Percentiles rank a stretch among this genome's conserved stretches.
Conservation (phyloP, 2,113 vertebrate species). For the Xerus inauris region DNA sequence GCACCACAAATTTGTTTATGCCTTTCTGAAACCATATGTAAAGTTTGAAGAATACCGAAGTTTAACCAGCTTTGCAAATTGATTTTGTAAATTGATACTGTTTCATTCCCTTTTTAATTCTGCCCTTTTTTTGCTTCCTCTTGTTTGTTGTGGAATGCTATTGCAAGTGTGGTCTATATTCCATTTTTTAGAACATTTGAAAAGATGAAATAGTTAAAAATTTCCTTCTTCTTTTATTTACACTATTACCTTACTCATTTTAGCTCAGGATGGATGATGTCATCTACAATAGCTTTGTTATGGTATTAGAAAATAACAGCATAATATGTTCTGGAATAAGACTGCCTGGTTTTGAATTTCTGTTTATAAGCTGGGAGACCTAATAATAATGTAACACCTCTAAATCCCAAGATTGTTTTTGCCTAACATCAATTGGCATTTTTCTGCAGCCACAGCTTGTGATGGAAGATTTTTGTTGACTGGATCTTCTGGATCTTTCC, state of each 20-base stretch:
- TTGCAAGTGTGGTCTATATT: neutral
- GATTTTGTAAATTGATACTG: neutral
- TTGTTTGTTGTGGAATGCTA: neutral
- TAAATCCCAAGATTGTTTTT: neutral
- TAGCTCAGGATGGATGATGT: neutral
- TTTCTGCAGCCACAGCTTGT: slow-evolving; percentile 86
- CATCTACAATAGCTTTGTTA: neutral
- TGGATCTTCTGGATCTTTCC: slow-evolving; percentile 85
- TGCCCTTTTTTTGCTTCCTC: neutral
- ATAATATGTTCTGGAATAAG: neutral
- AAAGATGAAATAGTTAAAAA: neutral
- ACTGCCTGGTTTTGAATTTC: neutral
- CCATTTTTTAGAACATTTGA: neutral
- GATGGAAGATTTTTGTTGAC: slow-evolving; percentile 89
- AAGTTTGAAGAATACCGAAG: neutral
- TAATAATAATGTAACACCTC: neutral
- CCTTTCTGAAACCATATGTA: neutral
- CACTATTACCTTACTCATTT: neutral
- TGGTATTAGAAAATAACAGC: neutral
- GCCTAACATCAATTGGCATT: slow-evolving; percentile 58
- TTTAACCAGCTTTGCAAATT: neutral
- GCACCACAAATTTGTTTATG: neutral
- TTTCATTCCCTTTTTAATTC: neutral
- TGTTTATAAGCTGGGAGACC: neutral
- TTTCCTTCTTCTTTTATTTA: neutral